phyloP scores from a whole-genome alignment of 1,140 invertebrate genomes.

The Plectrocnemia conspersa region DNA sequence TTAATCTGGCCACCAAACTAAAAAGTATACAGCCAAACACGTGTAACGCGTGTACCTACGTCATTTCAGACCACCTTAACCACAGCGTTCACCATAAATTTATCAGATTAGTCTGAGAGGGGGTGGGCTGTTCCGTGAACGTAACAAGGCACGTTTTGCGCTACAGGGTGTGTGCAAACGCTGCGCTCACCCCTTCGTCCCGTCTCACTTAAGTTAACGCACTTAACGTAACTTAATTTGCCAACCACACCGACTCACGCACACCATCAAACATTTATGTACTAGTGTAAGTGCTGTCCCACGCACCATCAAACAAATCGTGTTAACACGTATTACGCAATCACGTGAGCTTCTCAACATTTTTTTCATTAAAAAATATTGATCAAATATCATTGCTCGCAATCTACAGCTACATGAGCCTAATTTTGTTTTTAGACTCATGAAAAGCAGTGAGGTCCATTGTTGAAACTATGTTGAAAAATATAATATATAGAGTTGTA shows the following conservation, averaged over 20 bases:
- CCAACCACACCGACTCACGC: constrained; percentile 1
- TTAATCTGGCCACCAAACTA: no score
- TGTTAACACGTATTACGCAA: constrained; percentile 2
- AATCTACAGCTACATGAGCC: no score
- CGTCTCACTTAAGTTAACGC: constrained; percentile 11
- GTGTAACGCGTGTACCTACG: no score
- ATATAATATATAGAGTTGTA: no score
- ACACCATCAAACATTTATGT: constrained; percentile 4
- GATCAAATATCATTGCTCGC: no score
- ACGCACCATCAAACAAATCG: neutral
- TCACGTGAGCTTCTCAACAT: no score
- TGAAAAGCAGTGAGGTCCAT: no score
- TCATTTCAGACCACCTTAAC: constrained; percentile 4
- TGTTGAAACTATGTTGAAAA: no score
- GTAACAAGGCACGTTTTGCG: neutral
- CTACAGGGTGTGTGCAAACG: neutral
- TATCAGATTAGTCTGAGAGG: neutral
- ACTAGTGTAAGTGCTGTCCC: no score
- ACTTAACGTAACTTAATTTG: constrained; percentile 7
- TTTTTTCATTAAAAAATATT: no score
- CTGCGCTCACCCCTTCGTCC: neutral
- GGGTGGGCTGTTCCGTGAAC: neutral
- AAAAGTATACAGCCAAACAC: no score
- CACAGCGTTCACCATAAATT: neutral
- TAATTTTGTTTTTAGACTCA: no score